These are phyloP conservation scores for Limnephilus lunatus DNA, from an alignment of 2,888 invertebrate species.

Conservation along the genomic window DNA sequence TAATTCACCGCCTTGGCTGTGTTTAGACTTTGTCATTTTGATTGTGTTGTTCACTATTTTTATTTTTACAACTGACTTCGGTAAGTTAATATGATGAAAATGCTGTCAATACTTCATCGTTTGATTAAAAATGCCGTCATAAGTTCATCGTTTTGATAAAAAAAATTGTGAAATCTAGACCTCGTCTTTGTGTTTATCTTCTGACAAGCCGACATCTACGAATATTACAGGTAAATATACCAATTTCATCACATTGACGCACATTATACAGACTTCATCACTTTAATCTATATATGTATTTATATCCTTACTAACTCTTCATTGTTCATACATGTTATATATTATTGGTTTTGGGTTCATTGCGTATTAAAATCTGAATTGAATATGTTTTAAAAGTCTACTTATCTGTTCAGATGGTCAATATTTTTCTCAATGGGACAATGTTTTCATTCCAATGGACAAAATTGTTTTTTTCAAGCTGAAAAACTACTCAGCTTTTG, in stretches of 20 bases:
- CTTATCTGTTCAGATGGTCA: neutral
- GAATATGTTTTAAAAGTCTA: neutral
- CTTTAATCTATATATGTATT: neutral
- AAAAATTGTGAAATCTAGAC: neutral
- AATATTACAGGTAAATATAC: neutral
- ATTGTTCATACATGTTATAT: neutral
- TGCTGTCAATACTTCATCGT: neutral
- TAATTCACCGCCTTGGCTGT: neutral
- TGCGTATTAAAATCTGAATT: neutral
- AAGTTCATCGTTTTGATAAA: neutral
- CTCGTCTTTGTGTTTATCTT: neutral
- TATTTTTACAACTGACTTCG: neutral
- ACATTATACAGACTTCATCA: neutral
- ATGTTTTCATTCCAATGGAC: too few relatives aligned
- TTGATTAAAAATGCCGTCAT: neutral
- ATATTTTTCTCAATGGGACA: too few relatives aligned
- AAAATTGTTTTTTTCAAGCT: too few relatives aligned
- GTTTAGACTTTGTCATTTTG: neutral
- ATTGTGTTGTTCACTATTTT: neutral
- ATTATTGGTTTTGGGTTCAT: neutral
- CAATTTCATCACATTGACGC: neutral
- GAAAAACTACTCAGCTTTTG: too few relatives aligned
- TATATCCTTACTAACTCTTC: neutral
- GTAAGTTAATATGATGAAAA: neutral
- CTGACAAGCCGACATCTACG: neutral